Evolutionary conservation across 1,140 invertebrate genomes (phyloP).

Genomic region (Heliconius melpomene): DNA sequence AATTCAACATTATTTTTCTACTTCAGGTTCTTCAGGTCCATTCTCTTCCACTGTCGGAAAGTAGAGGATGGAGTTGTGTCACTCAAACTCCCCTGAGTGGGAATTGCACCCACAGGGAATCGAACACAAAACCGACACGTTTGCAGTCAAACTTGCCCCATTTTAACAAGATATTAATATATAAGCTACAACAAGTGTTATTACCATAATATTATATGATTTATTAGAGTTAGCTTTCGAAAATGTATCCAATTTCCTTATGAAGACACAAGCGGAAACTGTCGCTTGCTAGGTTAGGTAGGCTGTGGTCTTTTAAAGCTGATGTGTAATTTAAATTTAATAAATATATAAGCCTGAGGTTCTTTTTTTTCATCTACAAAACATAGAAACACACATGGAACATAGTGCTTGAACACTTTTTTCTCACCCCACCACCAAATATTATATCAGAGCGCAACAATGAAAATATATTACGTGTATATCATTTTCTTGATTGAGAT

Average conservation of each 20-base stretch:
- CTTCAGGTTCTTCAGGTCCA: too few relatives aligned
- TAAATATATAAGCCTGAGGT: too few relatives aligned
- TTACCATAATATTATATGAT: background rate
- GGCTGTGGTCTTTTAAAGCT: background rate
- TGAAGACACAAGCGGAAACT: background rate
- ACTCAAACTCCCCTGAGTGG: too few relatives aligned
- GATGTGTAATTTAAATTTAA: background rate
- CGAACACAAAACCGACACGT: background rate
- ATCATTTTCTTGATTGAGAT: too few relatives aligned
- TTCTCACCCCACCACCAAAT: too few relatives aligned
- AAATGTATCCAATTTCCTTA: constrained; percentile 13
- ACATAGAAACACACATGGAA: too few relatives aligned
- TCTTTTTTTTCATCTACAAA: too few relatives aligned
- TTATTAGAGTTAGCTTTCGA: background rate
- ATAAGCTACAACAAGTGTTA: background rate
- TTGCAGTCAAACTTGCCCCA: background rate
- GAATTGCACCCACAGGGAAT: background rate
- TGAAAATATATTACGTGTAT: too few relatives aligned
- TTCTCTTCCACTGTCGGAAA: background rate
- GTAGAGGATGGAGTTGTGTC: too few relatives aligned
- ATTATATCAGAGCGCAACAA: too few relatives aligned
- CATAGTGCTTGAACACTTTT: too few relatives aligned
- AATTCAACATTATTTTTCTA: too few relatives aligned
- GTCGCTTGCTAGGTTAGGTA: background rate
- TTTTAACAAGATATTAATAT: background rate